A percentile compares a stretch with the other conserved stretches of the same genome.
Evolutionary conservation across 2,888 invertebrate species (phyloP).

Genomic region (Noctua pronuba): DNA sequence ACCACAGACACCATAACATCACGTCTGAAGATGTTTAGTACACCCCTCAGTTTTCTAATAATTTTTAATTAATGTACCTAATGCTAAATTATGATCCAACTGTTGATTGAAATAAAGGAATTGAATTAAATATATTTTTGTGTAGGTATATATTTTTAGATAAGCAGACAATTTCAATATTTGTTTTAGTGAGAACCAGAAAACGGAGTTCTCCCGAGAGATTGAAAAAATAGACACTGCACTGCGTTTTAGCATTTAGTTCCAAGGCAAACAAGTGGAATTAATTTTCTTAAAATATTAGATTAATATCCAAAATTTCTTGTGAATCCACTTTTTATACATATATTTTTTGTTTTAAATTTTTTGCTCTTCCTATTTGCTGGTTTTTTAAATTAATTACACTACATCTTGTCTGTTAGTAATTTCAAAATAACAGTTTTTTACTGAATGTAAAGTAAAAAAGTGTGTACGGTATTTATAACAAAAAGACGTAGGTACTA

Average conservation of each 20-base stretch:
- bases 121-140: too few species aligned
- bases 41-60: too few species aligned
- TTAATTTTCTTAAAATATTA: not conserved
- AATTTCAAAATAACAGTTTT: not conserved
- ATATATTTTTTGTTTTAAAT: not conserved
- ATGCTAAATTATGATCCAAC: too few species aligned
- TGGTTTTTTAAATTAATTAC: not conserved
- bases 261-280: not conserved
- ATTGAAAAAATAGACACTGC: not conserved
- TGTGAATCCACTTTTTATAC: not conserved
- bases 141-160: not conserved
- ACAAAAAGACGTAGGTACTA: not conserved
- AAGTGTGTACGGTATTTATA: not conserved
- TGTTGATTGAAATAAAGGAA: too few species aligned
- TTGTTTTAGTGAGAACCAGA: not conserved
- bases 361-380: not conserved
- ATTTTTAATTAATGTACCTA: too few species aligned
- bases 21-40: too few species aligned
- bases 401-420: not conserved
- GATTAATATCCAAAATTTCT: not conserved
- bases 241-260: not conserved
- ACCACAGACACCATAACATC: too few species aligned
- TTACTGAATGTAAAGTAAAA: not conserved
- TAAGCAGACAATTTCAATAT: not conserved
- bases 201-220: not conserved